Percentiles rank a stretch among this genome's conserved stretches.
These are phyloP conservation scores for Eulemur mongoz DNA, from an alignment of 2,797 vertebrate genomes.

Conservation along the genomic window DNA sequence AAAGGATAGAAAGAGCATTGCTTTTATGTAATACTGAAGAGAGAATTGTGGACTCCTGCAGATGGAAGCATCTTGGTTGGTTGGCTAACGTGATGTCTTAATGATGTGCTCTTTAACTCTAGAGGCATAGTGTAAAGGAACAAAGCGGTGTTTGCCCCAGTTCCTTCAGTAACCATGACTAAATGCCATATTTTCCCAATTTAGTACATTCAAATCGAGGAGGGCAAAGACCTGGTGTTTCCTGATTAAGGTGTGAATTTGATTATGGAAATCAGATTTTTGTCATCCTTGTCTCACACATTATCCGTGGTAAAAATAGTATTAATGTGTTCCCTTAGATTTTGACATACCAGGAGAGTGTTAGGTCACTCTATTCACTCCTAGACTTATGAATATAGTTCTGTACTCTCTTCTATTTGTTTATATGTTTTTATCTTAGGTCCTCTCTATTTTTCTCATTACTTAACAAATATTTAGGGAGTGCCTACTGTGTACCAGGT, in stretches of 20 bases:
- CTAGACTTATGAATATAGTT: not conserved
- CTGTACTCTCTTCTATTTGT: not conserved
- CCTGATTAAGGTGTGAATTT: conserved; percentile 39
- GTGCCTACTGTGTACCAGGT: not conserved
- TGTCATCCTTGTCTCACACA: not conserved
- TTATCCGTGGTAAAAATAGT: not conserved
- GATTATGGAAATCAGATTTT: conserved; percentile 27
- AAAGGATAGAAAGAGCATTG: conserved; percentile 7
- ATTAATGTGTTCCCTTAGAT: not conserved
- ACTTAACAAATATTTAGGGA: not conserved
- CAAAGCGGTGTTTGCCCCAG: not conserved
- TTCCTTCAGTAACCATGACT: conserved; percentile 46
- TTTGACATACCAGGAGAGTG: not conserved
- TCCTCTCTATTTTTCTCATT: not conserved
- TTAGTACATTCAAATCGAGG: not conserved
- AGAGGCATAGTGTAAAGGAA: not conserved
- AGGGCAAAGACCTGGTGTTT: conserved; percentile 18
- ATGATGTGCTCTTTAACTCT: not conserved
- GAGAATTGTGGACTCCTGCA: not conserved
- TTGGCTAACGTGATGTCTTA: not conserved
- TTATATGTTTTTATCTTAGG: not conserved
- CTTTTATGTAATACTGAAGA: not conserved
- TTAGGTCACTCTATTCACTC: not conserved
- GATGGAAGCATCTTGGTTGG: not conserved
- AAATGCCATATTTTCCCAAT: conserved; percentile 46